These are phyloP conservation scores for Saxidomus purpurata DNA, from an alignment of 1,140 invertebrate genomes.

Conservation along the genomic window DNA sequence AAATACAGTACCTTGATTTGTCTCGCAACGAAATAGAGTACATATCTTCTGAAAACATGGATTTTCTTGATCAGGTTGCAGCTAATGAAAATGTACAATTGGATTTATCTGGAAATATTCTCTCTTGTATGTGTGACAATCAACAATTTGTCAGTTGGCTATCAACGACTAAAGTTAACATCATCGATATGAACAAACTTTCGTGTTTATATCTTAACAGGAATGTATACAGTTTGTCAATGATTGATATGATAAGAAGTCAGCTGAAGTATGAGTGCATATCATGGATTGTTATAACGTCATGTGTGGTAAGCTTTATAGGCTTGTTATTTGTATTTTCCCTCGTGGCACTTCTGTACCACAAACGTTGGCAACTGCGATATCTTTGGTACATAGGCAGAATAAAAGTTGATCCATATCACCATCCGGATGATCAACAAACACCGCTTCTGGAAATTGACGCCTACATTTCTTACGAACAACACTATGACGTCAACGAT, in stretches of 20 bases:
- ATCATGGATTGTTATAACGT: constrained; percentile 21
- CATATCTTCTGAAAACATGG: neutral
- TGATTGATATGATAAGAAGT: neutral
- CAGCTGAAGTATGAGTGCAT: constrained; percentile 8
- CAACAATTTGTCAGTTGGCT: constrained; percentile 21
- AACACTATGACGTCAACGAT: neutral
- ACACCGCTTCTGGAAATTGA: neutral
- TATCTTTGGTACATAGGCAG: constrained; percentile 43
- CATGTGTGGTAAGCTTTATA: constrained; percentile 20
- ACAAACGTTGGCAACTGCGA: constrained; percentile 36
- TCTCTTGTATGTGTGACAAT: constrained; percentile 22
- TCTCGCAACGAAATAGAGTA: constrained; percentile 11
- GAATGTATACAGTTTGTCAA: neutral
- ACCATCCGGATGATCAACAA: constrained; percentile 4
- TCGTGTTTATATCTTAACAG: neutral
- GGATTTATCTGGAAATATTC: constrained; percentile 11
- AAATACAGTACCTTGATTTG: neutral
- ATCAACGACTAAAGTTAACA: constrained; percentile 2
- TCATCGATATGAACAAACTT: neutral
- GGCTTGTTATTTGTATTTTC: neutral
- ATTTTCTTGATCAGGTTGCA: neutral
- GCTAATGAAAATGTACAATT: neutral
- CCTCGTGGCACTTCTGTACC: constrained; percentile 4
- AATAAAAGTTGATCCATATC: constrained; percentile 18
- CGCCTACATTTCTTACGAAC: constrained; percentile 48